Evolutionary conservation across 1,140 invertebrate genomes (phyloP), one percentile per base, ranked within the genome.

Genomic region (Helicoverpa armigera): DNA sequence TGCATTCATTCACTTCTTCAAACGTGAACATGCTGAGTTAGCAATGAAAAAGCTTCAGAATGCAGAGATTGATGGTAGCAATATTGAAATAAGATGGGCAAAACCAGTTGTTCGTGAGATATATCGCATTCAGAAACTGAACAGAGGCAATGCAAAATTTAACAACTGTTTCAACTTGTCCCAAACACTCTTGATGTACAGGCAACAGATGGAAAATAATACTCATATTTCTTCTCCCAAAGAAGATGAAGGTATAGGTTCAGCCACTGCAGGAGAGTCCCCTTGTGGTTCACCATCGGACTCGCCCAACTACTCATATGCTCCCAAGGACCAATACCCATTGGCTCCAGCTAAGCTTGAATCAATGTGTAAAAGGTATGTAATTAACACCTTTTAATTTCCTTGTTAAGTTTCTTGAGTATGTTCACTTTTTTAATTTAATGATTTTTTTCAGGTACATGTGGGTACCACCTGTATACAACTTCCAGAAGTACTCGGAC

Each of bases 1-100:
- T 86, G 95, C 95, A 0, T 96, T 95, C 80, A 88, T 96, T 69
- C 95, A 96, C 87, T 94, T 96, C 72, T 87, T 85, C 79, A 88
- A 91, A 23, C 83, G 95, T 23, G 86, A 90, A 31, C 85, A 94
- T 82, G 95, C 95, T n/a, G 94, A 96, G 86, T 70, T 89, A 51
- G 95, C 95, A 13, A 87, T 95, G 84, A 67, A 85, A 5, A 88
- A 87, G 78, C 87, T 95, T 43, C 91, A 94, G 82, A 92, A 94
- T 91, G 80, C 84, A 7, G 91, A 92, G 23, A 86, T 94, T 65
- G 93, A 94, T 79, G 93, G 92, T 35, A 90, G 88, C 81, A 85
- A 77, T 73, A 90, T 94, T 16, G 92, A 94, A 69, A 93, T 94
- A 70, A 74, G 87, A 70, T 95, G 92, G 93, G 90, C 93, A 11